Evolutionary conservation across 2,113 vertebrate species (phyloP).

Genomic region (Microcebus ravelobensis): DNA sequence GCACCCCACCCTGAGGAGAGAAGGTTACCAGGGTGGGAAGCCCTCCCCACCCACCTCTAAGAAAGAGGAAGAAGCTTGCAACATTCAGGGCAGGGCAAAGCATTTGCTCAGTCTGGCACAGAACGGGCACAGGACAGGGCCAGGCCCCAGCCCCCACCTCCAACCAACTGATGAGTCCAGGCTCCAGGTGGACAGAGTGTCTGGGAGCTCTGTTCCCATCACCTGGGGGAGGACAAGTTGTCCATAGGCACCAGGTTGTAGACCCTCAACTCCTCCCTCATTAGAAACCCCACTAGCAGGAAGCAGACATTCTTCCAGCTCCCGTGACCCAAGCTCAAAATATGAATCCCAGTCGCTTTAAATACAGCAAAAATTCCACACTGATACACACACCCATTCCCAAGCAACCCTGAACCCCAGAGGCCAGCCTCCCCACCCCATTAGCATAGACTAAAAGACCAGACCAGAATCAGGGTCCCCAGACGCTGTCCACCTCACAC

Average conservation of each 20-base stretch:
- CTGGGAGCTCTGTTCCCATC: background rate
- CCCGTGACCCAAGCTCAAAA: background rate
- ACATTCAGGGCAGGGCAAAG: slow-evolving; percentile 8
- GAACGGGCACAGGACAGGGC: background rate
- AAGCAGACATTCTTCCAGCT: background rate
- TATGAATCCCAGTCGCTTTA: background rate
- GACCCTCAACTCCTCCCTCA: background rate
- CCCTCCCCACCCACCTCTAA: slow-evolving; percentile 67
- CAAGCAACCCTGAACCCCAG: background rate
- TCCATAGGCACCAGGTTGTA: background rate
- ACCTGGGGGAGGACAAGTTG: background rate
- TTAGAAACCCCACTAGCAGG: background rate
- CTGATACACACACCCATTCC: background rate
- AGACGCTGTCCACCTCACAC: background rate
- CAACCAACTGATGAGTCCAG: background rate
- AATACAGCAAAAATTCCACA: background rate
- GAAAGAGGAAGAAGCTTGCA: slow-evolving; percentile 79
- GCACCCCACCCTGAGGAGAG: slow-evolving; percentile 69
- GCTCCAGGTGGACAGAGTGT: background rate
- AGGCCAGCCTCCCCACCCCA: background rate
- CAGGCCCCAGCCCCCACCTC: background rate
- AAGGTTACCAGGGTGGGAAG: slow-evolving; percentile 67
- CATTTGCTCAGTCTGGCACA: background rate
- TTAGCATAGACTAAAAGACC: background rate
- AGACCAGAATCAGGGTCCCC: background rate